Evolutionary conservation across 2,797 vertebrate genomes (phyloP).

Genomic region (Lepidocolaptes lacrymiger): DNA sequence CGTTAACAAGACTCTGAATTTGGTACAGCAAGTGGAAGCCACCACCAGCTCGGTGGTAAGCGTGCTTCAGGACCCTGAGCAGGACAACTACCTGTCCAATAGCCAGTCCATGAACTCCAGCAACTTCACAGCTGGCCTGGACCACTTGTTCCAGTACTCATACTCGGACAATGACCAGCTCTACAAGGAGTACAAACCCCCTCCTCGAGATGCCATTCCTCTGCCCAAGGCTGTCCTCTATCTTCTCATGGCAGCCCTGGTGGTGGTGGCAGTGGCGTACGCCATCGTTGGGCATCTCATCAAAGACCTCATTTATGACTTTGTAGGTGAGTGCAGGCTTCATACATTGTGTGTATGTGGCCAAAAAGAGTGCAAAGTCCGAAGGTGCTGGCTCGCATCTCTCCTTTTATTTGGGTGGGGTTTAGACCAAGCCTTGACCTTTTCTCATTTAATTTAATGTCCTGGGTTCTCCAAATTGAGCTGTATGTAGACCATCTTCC

Average conservation of each 20-base stretch:
- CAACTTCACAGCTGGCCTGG: slow-evolving; percentile 85
- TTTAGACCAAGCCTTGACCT: not conserved
- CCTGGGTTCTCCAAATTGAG: not conserved
- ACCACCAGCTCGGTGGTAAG: slow-evolving; percentile 84
- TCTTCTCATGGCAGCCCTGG: slow-evolving; percentile 88
- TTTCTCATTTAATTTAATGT: not conserved
- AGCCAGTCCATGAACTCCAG: slow-evolving; percentile 81
- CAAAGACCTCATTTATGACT: slow-evolving; percentile 89
- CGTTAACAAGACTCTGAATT: slow-evolving; percentile 84
- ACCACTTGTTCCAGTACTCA: slow-evolving; percentile 86
- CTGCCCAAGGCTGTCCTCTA: slow-evolving; percentile 90
- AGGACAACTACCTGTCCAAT: slow-evolving; percentile 78
- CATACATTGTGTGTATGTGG: not conserved
- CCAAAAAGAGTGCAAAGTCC: not conserved
- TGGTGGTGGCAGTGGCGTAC: slow-evolving; percentile 89
- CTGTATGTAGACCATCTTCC: not conserved
- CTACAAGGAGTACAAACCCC: slow-evolving; percentile 84
- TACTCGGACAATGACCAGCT: slow-evolving; percentile 86
- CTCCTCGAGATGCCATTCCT: slow-evolving; percentile 82
- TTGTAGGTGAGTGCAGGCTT: slow-evolving; percentile 81
- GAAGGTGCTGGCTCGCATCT: rapidly evolving
- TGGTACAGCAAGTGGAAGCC: slow-evolving; percentile 82
- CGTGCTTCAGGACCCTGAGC: slow-evolving; percentile 82
- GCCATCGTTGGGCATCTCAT: slow-evolving; percentile 90
- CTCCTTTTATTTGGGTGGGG: not conserved